Conservation (phyloP, 2,797 vertebrate species). For the Sciurus carolinensis region DNA sequence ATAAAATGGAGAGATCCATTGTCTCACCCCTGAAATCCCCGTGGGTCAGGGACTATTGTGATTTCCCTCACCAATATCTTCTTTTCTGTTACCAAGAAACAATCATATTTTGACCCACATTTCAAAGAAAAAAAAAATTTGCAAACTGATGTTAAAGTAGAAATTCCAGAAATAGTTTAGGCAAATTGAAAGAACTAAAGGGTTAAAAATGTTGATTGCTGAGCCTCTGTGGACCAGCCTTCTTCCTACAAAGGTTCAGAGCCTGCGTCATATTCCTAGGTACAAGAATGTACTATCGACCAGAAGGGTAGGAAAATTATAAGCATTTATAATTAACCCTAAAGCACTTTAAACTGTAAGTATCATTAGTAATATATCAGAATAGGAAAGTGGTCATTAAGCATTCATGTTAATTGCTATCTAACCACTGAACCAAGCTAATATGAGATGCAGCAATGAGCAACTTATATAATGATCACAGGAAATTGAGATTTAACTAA, state of each 20-base stretch:
- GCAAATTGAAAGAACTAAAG: background rate
- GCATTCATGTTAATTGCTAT: constrained; percentile 81
- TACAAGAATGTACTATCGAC: background rate
- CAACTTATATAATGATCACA: constrained; percentile 75
- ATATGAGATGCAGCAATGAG: constrained; percentile 74
- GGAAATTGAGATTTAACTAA: constrained; percentile 84
- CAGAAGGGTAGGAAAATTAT: constrained; percentile 66
- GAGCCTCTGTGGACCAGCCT: background rate
- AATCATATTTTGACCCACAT: background rate
- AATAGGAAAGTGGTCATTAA: constrained; percentile 81
- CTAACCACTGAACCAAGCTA: constrained; percentile 78
- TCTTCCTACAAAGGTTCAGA: background rate
- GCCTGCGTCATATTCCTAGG: background rate
- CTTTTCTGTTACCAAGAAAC: background rate
- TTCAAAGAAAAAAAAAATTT: background rate
- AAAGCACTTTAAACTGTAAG: constrained; percentile 73
- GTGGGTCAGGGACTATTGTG: background rate
- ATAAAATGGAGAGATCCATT: fast-evolving
- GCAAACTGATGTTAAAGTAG: background rate
- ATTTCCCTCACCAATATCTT: background rate
- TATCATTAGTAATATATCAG: constrained; percentile 77
- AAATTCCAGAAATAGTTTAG: background rate
- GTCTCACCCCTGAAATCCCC: background rate
- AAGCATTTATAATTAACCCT: constrained; percentile 75
- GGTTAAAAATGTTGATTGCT: background rate